phyloP scores from a whole-genome alignment of 2,888 invertebrate species.

The Dusona sp. region DNA sequence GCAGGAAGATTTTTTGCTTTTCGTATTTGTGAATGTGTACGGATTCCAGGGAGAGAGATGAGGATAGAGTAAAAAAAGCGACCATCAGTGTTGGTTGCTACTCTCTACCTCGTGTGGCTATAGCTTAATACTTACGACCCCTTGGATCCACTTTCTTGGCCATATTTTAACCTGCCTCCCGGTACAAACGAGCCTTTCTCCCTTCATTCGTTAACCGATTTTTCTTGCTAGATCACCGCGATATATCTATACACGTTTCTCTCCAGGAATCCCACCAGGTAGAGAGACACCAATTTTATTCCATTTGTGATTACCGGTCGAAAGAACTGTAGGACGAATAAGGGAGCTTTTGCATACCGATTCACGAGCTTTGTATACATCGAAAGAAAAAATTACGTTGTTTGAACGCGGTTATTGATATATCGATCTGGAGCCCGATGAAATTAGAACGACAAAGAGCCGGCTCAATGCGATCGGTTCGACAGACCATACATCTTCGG shows the following conservation, averaged over 20 bases:
- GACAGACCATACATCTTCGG: conserved; percentile 32
- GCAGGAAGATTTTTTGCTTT: conserved; percentile 10
- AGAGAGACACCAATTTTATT: conserved; percentile 1
- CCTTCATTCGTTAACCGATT: conserved; percentile 66
- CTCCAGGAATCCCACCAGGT: conserved; percentile 34
- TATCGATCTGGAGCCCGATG: conserved; percentile 9
- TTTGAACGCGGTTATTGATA: conserved; percentile 3
- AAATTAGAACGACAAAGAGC: conserved; percentile 57
- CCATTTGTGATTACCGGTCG: conserved; percentile 15
- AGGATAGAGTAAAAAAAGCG: conserved; percentile 11
- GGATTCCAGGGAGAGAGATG: conserved; percentile 47
- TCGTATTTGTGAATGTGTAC: conserved; percentile 1
- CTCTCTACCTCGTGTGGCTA: conserved; percentile 37
- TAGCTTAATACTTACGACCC: conserved; percentile 65
- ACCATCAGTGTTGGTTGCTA: conserved; percentile 18
- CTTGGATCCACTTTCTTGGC: conserved; percentile 49
- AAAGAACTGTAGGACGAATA: conserved; percentile 14
- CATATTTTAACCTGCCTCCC: conserved; percentile 53
- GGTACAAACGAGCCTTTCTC: conserved; percentile 59
- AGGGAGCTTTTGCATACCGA: conserved; percentile 21
- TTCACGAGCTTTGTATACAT: background rate
- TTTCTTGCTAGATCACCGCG: conserved; percentile 50
- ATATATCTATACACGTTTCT: conserved; percentile 56
- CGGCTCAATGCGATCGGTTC: background rate
- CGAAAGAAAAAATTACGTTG: background rate